Evolutionary conservation across 1,140 invertebrate species (phyloP), one percentile per base, ranked within the genome.

Genomic region (Helicoverpa armigera): DNA sequence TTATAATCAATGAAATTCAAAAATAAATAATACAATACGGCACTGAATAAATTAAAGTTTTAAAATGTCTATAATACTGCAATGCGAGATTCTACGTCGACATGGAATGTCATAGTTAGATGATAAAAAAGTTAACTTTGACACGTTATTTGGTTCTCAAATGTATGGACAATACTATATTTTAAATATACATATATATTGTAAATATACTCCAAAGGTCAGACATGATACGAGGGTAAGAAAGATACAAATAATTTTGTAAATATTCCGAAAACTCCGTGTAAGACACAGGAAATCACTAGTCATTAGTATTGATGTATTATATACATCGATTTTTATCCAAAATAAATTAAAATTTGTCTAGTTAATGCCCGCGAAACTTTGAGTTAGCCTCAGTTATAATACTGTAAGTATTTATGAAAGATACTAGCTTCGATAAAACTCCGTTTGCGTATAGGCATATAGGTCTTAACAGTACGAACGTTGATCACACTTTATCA

Each of bases 401-500:
- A 9, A 43, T 9, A 43, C 9, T 9, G 5, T 7, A 43, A 7
- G 35, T 43, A 5, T 43, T 9, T 43, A 43, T 43, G 5, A 43
- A 9, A 43, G 35, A 9, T 43, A 43, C 35, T 43, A 43, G 9
- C 35, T 43, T 43, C 35, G 35, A 43, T 43, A 7, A 43, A 43
- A 9, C 5, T 5, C 35, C 35, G 35, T 43, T 43, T 1, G 9
- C 35, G 35, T 43, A 9, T 43, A 9, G 35, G 35, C 35, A 43
- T 23, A n/a, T 43, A 43, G 35, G 5, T 43, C 56, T n/a, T 53
- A 18, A 14, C 18, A 70, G 48, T 51, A 79, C 67, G n/a, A 79
- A 70, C 67, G n/a, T 58, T 50, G 54, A 82, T 79, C 81, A 79
- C 75, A 79, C 51, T 23, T 35, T 72, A 78, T 82, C 74, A 82